Base-by-base conservation (phyloP, 2,113 vertebrate genomes). In the Brienomyrus brachyistius region DNA sequence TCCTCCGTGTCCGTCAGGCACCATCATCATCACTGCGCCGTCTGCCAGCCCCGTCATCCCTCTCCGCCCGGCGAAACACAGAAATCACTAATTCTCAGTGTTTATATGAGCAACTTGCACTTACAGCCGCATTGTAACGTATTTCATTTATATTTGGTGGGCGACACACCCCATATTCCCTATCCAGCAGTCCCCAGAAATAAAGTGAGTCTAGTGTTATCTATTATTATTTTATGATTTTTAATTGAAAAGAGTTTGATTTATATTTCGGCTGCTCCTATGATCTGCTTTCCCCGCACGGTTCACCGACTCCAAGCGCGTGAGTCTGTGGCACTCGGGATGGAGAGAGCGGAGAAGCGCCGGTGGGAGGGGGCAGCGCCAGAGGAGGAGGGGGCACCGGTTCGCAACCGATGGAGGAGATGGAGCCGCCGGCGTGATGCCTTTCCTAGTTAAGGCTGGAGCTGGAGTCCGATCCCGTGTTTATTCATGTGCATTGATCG, bases 1-100 rank as follows among this genome's bases (percentile, higher is more conserved):
- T 62, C 80, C 87, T 84, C 52, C 43, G 89, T 88, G 90, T 80
- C 50, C 48, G 85, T 85, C 90, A 56, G 86, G 51, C 87, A 74
- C 77, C 62, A 31, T 50, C 43, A 31, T 80, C 66, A 54, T 74
- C 85, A 51, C 66, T 88, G 70, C 90, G 87, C 90, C 90, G 86
- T 88, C 86, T 88, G 86, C 59, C 62, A 23, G 43, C 89, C 43
- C 82, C 56, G n/a, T 27, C 62, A 70, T 70, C 62, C n/a, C 62
- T 27, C 62, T 70, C 62, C n/a, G 27, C 62, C 62, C 8, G 62
- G 4, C 62, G 62, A n/a, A 50, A 70, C 21, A 62, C 43, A 62
- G n/a, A 15, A 47, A 21, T 23, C 52, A 80, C 56, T 40, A 56
- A 56, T 62, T 40, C 8, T 45, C 23, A 6, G n/a, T 59, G 31